Conservation (phyloP, 37 sponge, comb jelly and placozoan species). For the Cladorhizidae sp. region DNA sequence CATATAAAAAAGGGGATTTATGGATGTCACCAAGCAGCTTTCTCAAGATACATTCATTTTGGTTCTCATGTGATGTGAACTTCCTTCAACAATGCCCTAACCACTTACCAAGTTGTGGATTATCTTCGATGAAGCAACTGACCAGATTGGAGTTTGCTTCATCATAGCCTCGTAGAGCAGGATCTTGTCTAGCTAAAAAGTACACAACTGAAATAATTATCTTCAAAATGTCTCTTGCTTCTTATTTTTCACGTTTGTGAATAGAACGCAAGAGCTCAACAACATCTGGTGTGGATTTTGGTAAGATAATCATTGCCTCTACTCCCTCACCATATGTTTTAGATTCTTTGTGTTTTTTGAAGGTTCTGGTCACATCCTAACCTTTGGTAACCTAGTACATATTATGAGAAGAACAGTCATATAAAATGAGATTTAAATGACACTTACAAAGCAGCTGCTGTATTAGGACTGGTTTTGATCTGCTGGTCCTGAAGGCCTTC, state of each 20-base stretch:
- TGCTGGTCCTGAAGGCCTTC: slow-evolving; percentile 21
- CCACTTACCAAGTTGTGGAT: slow-evolving; percentile 54
- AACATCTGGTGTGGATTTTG: slow-evolving; percentile 64
- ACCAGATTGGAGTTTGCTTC: background rate
- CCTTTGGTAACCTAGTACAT: slow-evolving; percentile 35
- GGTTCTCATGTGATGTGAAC: slow-evolving; percentile 53
- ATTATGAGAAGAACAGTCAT: background rate
- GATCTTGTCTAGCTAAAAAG: slow-evolving; percentile 55
- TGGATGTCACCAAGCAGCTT: slow-evolving; percentile 42
- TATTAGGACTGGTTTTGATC: slow-evolving; percentile 43
- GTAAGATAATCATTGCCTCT: slow-evolving; percentile 62
- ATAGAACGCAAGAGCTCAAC: slow-evolving; percentile 64
- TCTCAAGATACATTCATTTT: slow-evolving; percentile 70
- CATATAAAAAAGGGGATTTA: slow-evolving; percentile 49
- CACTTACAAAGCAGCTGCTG: slow-evolving; percentile 18
- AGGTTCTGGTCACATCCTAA: slow-evolving; percentile 64
- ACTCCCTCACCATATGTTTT: slow-evolving; percentile 70
- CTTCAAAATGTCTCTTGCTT: slow-evolving; percentile 70
- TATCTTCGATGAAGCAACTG: no score
- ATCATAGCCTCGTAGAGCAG: no score
- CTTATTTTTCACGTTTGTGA: slow-evolving; percentile 61
- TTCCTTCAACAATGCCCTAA: slow-evolving; percentile 49
- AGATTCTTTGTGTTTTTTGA: slow-evolving; percentile 78
- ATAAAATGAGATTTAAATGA: background rate
- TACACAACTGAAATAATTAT: slow-evolving; percentile 66